Conservation (phyloP, 37 sponge, comb jelly and placozoan species). For the Aphrocallistes beatrix region DNA sequence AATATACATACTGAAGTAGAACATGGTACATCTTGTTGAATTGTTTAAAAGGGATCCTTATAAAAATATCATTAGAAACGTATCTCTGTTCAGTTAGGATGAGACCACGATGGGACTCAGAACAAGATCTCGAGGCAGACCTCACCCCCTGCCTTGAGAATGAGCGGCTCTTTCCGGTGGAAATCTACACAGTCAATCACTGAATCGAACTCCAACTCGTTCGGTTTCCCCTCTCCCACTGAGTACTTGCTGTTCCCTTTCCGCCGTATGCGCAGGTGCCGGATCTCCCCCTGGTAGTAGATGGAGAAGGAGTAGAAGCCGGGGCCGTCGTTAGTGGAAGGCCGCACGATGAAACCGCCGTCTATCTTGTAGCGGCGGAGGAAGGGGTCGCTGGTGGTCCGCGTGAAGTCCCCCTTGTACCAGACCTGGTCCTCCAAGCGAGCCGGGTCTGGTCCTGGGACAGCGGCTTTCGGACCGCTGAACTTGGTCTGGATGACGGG, state of each 20-base stretch:
- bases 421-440: background rate
- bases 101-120: too few relatives aligned
- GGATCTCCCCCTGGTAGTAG: background rate
- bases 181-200: background rate
- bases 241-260: background rate
- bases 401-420: background rate
- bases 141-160: slow-evolving; percentile 12
- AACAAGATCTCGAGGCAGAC: background rate
- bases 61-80: too few relatives aligned
- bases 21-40: too few relatives aligned
- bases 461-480: background rate
- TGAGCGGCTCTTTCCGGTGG: background rate
- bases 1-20: too few relatives aligned
- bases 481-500: background rate
- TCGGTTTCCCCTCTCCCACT: background rate
- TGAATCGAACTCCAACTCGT: background rate
- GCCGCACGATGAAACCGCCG: background rate
- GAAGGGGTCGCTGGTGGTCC: background rate
- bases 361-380: background rate
- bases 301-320: background rate
- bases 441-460: background rate
- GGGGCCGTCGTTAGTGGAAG: background rate
- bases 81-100: too few relatives aligned
- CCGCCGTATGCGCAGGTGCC: background rate
- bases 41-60: too few relatives aligned